Conservation (phyloP, 2,888 invertebrate genomes). For the Latheticus oryzae region DNA sequence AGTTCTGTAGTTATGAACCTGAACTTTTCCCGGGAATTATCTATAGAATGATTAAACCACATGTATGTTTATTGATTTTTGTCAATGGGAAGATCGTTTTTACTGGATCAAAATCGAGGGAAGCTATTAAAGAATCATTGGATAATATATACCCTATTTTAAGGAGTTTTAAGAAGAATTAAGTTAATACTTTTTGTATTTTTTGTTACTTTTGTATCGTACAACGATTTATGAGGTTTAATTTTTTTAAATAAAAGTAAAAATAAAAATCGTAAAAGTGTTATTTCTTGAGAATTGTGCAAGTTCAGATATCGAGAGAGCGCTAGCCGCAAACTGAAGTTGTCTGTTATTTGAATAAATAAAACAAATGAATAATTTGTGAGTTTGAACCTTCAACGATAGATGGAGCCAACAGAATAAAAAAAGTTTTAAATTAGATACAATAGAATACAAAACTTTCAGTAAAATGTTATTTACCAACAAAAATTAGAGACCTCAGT, state of each 20-base stretch:
- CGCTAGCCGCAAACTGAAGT: no score
- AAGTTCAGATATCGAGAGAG: no score
- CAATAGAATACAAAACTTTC: no score
- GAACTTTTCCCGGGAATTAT: slow-evolving; percentile 99
- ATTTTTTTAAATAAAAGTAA: slow-evolving; percentile 4
- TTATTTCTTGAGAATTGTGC: no score
- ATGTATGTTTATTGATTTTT: slow-evolving; percentile 82
- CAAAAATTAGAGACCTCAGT: no score
- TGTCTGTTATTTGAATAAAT: no score
- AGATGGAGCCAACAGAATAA: no score
- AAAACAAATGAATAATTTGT: no score
- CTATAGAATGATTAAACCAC: slow-evolving; percentile 93
- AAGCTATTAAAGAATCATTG: slow-evolving; percentile 92
- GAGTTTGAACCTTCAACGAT: no score
- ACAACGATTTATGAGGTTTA: neutral
- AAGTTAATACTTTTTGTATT: slow-evolving; percentile 37
- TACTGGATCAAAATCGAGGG: slow-evolving; percentile 93
- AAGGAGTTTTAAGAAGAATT: slow-evolving; percentile 91
- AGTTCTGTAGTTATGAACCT: slow-evolving; percentile 88
- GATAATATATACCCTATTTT: slow-evolving; percentile 96
- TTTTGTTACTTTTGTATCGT: slow-evolving; percentile 4
- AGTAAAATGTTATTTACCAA: no score
- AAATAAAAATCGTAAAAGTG: no score
- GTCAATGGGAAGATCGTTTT: slow-evolving; percentile 99
- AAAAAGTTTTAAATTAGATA: no score